Evolutionary conservation across 2,888 invertebrate species (phyloP), one percentile per base, ranked within the genome.

Genomic region (Macroteleia sp.): DNA sequence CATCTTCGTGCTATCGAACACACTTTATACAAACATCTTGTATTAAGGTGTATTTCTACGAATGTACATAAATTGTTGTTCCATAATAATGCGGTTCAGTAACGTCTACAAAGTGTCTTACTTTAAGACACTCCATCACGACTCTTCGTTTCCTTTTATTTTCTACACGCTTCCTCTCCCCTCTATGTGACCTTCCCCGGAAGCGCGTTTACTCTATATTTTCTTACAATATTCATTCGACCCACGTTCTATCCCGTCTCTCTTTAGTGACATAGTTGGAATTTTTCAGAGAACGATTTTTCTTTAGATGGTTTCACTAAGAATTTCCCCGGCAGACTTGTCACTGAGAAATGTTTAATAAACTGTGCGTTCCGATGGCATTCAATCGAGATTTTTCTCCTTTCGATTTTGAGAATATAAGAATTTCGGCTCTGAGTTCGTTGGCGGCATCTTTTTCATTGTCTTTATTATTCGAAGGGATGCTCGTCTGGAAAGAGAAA

Each of bases 261-360:
- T 74, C 69, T 74, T 74, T 64, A 74, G 70, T 62, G 70, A 78
- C 78, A 74, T 78, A 69, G 69, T 59, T 70, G 70, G 74, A 62
- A 78, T 78, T 78, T 78, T 74, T 74, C 74, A 39, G 28, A 30
- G 59, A 74, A 66, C 74, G 78, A 78, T 78, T 78, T 78, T 78
- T 78, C 78, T 74, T 69, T 39, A 59, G 70, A 78, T 59, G 70
- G 64, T 74, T 78, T 66, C 74, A 59, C 74, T 69, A 52, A 59
- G 78, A 78, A 78, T 78, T 74, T 66, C 52, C 34, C 54, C 56
- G 52, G 12, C 62, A 36, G 46, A 74, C 62, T 78, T 78, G 54
- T 69, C 77, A 62, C 78, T 66, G 54, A 78, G 74, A 78, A 78
- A 78, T 78, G 78, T 78, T 78, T 78, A 78, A 78, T 78, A 78